phyloP scores from a whole-genome alignment of 2,113 vertebrate species.

The Acrocephalus arundinaceus region DNA sequence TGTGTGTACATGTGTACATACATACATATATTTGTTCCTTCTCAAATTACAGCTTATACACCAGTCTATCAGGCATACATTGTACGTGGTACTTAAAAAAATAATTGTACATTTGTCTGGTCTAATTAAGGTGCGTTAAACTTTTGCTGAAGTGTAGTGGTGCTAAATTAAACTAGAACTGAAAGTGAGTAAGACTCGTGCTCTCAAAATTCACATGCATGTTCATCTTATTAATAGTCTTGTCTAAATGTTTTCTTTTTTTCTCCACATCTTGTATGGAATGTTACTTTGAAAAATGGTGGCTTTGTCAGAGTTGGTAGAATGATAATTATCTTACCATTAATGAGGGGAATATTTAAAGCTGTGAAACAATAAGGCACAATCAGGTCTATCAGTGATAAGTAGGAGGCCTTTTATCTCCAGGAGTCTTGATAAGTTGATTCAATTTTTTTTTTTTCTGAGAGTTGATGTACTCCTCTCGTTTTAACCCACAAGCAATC shows the following conservation, averaged over 20 bases:
- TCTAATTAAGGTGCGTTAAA: background rate
- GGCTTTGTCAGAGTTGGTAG: background rate
- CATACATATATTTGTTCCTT: background rate
- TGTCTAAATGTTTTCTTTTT: background rate
- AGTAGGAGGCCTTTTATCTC: background rate
- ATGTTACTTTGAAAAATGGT: background rate
- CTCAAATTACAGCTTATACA: background rate
- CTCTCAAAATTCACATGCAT: background rate
- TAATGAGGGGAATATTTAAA: background rate
- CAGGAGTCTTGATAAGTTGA: background rate
- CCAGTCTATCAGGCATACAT: background rate
- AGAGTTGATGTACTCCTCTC: background rate
- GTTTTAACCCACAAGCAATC: background rate
- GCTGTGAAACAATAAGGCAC: background rate
- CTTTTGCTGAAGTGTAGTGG: background rate
- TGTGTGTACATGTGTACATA: background rate
- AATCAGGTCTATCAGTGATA: background rate
- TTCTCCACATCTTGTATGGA: background rate
- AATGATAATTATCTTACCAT: background rate
- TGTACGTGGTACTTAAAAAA: background rate
- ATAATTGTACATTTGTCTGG: background rate
- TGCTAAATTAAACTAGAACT: conserved; percentile 23
- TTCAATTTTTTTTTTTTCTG: background rate
- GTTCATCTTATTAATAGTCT: background rate
- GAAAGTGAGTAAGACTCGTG: background rate